A percentile compares a stretch with the other conserved stretches of the same genome.
Conservation (phyloP, 2,113 vertebrate species). For the Herpetotheres cachinnans region DNA sequence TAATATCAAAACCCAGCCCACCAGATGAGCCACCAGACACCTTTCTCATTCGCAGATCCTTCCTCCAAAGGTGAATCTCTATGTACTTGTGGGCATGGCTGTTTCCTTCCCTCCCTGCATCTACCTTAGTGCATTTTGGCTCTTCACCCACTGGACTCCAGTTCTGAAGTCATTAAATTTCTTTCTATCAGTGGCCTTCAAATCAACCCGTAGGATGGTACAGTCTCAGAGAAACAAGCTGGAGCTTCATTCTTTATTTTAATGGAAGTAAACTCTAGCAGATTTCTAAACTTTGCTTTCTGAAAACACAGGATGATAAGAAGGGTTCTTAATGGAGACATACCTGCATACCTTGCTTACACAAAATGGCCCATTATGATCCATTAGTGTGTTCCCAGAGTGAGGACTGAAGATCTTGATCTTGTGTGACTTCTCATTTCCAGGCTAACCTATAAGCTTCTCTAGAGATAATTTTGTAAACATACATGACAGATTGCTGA, state of each 20-base stretch:
- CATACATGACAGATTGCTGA: constrained; percentile 29
- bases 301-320: not conserved
- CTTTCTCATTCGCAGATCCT: not conserved
- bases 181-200: not conserved
- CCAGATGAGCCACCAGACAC: not conserved
- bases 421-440: constrained; percentile 14
- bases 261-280: not conserved
- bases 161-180: not conserved
- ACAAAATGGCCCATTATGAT: constrained; percentile 20
- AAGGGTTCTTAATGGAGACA: not conserved
- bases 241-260: not conserved
- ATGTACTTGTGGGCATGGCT: not conserved
- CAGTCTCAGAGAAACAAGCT: not conserved
- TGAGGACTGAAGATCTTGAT: constrained; percentile 21
- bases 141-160: not conserved
- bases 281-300: not conserved
- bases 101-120: not conserved
- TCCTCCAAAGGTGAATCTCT: not conserved
- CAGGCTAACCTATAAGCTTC: not conserved
- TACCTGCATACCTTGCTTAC: not conserved
- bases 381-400: constrained; percentile 1
- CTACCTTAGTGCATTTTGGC: not conserved
- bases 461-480: constrained; percentile 33
- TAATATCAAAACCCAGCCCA: not conserved
- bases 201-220: not conserved